Percentiles rank a stretch among this genome's conserved stretches.
Evolutionary conservation across 2,113 vertebrate species (phyloP).

Genomic region (Mirounga angustirostris): DNA sequence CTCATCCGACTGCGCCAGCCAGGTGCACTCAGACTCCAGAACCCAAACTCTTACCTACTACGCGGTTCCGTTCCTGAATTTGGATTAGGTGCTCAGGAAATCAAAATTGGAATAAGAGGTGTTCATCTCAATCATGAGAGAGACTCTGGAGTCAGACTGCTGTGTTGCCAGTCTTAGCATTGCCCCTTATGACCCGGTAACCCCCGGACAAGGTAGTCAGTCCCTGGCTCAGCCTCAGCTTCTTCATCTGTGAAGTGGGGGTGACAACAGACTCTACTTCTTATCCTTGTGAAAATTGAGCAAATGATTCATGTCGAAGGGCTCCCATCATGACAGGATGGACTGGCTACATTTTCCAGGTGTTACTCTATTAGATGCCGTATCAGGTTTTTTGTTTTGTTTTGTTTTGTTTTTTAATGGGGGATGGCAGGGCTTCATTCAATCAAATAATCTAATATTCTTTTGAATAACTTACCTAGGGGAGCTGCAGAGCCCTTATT

Average conservation of each 20-base stretch:
- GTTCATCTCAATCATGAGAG: not conserved
- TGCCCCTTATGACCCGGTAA: not conserved
- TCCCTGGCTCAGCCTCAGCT: not conserved
- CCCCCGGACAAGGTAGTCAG: not conserved
- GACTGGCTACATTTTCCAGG: not conserved
- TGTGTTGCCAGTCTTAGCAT: not conserved
- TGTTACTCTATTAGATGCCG: not conserved
- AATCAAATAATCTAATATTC: slow-evolving; percentile 22
- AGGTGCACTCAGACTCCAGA: not conserved
- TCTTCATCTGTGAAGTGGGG: not conserved
- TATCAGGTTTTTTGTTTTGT: not conserved
- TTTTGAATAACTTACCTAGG: slow-evolving; percentile 29
- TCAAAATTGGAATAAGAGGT: not conserved
- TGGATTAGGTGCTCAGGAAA: slow-evolving; percentile 1
- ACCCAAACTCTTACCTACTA: not conserved
- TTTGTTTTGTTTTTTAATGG: not conserved
- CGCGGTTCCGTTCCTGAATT: not conserved
- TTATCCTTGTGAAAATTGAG: not conserved
- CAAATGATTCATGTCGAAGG: not conserved
- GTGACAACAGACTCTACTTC: not conserved
- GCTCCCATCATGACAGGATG: not conserved
- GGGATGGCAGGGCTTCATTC: slow-evolving; percentile 25
- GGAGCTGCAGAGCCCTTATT: slow-evolving; percentile 1
- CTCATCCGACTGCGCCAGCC: not conserved
- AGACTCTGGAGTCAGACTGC: not conserved